Evolutionary conservation across 2,888 invertebrate species (phyloP), one percentile per base, ranked within the genome.

Genomic region (Deilephila porcellus): DNA sequence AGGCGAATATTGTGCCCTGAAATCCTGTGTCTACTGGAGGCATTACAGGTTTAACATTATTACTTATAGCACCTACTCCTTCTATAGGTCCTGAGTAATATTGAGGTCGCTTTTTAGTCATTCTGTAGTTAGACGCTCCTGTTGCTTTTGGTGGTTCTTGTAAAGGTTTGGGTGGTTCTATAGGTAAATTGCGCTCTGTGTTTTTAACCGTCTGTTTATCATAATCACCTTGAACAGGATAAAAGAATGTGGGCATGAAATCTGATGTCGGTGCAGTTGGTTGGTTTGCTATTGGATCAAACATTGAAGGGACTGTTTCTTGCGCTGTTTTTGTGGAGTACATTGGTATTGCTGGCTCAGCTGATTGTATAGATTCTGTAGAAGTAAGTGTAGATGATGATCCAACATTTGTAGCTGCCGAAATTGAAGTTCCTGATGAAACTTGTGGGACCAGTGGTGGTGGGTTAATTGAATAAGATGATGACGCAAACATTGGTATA

Each of bases 51-150:
- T 91, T 93, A 0, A 90, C 78, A 79, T 90, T 91, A 78, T 92
- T 93, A 75, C 91, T 93, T 59, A 93, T 91, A 79, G 86, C 83
- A 60, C 93, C 93, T 32, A 93, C 79, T 3, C 93, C 93, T 82
- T 91, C 93, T 25, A 95, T 94, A 4, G 95, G 94, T 3, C 95
- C 95, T 0, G 95, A 89, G 78, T 95, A 95, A 80, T 95, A 95
- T 74, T 94, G 93, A 0, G 93, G 94, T 71, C 88, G 85, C 80
- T 92, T 94, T 74, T 93, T 94, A 2, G 85, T 87, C 90, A 94
- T 88, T 76, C 94, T 90, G 74, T 86, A 94, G 77, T 88, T 94
- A 0, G 85, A 72, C 60, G 79, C 84, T n/a, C 86, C 88, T 3
- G 83, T 76, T 6, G 88, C 74, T 83, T 92, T 94, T 3, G 94